phyloP scores from a whole-genome alignment of 2,113 vertebrate species.

The Coreoperca whiteheadi region DNA sequence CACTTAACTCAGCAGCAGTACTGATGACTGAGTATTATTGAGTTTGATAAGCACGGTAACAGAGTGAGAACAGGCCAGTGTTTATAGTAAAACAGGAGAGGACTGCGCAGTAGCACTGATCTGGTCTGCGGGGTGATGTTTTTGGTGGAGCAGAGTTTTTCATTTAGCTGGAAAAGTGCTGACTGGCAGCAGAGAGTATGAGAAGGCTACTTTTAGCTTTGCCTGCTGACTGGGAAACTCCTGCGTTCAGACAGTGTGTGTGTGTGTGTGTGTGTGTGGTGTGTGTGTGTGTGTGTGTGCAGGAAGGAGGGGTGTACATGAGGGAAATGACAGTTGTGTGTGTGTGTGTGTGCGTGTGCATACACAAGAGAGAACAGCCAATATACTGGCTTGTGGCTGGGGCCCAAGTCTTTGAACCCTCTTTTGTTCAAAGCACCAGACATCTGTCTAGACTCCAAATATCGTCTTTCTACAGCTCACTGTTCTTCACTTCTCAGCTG shows the following conservation, averaged over 20 bases:
- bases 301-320: slow-evolving; percentile 25
- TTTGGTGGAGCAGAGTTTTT: slow-evolving; percentile 53
- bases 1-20: slow-evolving; percentile 69
- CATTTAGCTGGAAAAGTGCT: slow-evolving; percentile 73
- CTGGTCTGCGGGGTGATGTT: slow-evolving; percentile 41
- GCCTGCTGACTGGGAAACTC: slow-evolving; percentile 59
- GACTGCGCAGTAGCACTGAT: slow-evolving; percentile 2
- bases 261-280: slow-evolving; percentile 3
- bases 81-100: slow-evolving; percentile 57
- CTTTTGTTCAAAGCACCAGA: slow-evolving; percentile 72
- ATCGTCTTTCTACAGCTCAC: slow-evolving; percentile 52
- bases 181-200: slow-evolving; percentile 55
- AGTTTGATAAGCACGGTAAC: slow-evolving; percentile 48
- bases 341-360: not conserved
- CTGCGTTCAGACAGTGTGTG: slow-evolving; percentile 3
- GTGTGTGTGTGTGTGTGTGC: not conserved
- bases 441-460: slow-evolving; percentile 72
- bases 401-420: slow-evolving; percentile 68
- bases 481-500: slow-evolving; percentile 48
- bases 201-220: slow-evolving; percentile 67
- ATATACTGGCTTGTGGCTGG: slow-evolving; percentile 56
- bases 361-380: slow-evolving; percentile 38
- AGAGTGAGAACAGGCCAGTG: slow-evolving; percentile 43
- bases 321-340: slow-evolving; percentile 17
- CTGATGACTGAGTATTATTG: slow-evolving; percentile 63